Conservation (phyloP, 1,140 invertebrate genomes). For the Frieseomelitta varia region DNA sequence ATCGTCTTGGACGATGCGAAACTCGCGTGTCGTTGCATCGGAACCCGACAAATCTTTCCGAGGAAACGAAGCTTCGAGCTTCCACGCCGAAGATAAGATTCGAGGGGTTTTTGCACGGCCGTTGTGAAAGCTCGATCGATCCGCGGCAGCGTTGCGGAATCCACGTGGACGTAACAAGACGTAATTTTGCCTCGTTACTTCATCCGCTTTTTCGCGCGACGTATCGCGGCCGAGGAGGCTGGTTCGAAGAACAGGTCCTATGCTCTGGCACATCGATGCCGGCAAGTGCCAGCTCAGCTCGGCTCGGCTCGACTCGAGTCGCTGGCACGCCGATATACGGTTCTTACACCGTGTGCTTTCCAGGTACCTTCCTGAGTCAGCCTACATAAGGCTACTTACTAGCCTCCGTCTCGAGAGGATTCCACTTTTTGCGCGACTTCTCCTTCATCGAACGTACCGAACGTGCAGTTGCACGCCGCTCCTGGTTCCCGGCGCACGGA, state of each 20-base stretch:
- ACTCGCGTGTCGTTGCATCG: too few relatives aligned
- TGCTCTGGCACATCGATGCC: conserved; percentile 1
- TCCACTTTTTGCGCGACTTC: conserved; percentile 73
- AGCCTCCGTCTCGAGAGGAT: conserved; percentile 67
- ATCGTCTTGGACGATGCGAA: too few relatives aligned
- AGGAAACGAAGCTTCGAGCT: neutral
- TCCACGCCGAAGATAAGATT: neutral
- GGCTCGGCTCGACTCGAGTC: conserved; percentile 2
- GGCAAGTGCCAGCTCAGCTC: conserved; percentile 21
- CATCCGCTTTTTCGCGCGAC: conserved; percentile 45
- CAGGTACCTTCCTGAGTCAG: conserved; percentile 73
- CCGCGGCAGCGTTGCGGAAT: conserved; percentile 35
- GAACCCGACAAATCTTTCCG: neutral
- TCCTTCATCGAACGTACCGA: conserved; percentile 47
- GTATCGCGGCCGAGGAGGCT: conserved; percentile 2
- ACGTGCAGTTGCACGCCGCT: conserved; percentile 49
- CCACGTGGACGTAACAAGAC: conserved; percentile 39
- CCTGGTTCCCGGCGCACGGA: conserved; percentile 32
- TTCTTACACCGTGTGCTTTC: conserved; percentile 72
- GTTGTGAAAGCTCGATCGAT: conserved; percentile 51
- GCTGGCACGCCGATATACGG: conserved; percentile 32
- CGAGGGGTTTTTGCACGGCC: conserved; percentile 26
- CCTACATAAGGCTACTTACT: conserved; percentile 77
- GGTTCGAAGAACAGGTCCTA: conserved; percentile 39
- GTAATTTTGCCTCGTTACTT: conserved; percentile 45